Evolutionary conservation across 2,888 invertebrate genomes (phyloP).

Genomic region (Trachelus tabidus): DNA sequence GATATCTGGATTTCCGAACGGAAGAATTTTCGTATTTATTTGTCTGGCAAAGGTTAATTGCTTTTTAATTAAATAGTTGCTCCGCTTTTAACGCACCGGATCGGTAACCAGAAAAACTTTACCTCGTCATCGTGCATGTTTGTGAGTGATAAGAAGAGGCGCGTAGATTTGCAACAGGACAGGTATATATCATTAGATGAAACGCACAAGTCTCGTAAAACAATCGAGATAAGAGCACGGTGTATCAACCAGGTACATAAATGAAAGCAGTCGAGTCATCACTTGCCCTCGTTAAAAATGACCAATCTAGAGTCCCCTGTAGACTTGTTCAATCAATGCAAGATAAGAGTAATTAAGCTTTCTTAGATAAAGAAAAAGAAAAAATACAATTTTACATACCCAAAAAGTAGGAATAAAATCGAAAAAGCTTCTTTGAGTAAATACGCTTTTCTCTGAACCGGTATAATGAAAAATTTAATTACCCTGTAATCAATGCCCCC

Average conservation of each 20-base stretch:
- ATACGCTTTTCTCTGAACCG: too few relatives aligned
- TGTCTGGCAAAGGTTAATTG: not conserved
- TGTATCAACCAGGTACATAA: not conserved
- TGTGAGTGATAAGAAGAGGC: not conserved
- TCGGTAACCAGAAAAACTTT: not conserved
- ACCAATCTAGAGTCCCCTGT: not conserved
- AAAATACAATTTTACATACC: not conserved
- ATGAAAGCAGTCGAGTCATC: not conserved
- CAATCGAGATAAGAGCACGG: not conserved
- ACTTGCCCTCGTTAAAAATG: not conserved
- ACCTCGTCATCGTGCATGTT: not conserved
- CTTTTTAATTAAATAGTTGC: not conserved
- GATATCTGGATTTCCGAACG: too few relatives aligned
- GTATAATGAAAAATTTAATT: not conserved
- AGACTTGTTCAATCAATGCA: not conserved
- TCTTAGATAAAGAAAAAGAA: not conserved
- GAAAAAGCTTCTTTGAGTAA: too few relatives aligned
- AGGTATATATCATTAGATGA: not conserved
- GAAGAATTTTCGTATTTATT: too few relatives aligned
- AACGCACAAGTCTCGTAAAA: slow-evolving; percentile 1
- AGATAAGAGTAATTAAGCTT: not conserved
- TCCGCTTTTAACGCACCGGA: not conserved
- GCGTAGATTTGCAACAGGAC: not conserved
- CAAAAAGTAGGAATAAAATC: too few relatives aligned
- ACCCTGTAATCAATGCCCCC: not conserved